A percentile compares a stretch with the other conserved stretches of the same genome.
Conservation (phyloP, 2,888 invertebrate genomes). For the Chironomus tentans region DNA sequence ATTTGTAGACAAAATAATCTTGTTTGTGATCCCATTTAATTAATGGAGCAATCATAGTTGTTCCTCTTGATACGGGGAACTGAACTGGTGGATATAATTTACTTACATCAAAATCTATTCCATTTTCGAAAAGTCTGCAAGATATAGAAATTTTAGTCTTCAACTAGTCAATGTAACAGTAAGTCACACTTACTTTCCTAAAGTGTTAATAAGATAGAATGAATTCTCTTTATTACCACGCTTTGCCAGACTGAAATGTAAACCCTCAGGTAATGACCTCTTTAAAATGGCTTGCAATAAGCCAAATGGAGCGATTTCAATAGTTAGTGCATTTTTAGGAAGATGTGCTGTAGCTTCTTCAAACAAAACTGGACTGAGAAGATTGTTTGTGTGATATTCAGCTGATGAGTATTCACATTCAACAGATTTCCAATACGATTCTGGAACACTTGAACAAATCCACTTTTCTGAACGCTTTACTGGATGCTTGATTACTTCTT, state of each 20-base stretch:
- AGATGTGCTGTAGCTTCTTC: slow-evolving; percentile 54
- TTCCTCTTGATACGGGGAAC: slow-evolving; percentile 79
- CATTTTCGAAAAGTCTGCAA: slow-evolving; percentile 63
- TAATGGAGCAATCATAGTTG: slow-evolving; percentile 72
- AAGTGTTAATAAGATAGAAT: slow-evolving; percentile 39
- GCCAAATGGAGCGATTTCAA: slow-evolving; percentile 63
- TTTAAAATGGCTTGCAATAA: slow-evolving; percentile 58
- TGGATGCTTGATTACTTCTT: slow-evolving; percentile 51
- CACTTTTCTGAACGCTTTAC: slow-evolving; percentile 59
- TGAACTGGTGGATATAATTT: slow-evolving; percentile 65
- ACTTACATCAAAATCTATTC: slow-evolving; percentile 63
- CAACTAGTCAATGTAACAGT: too few species aligned
- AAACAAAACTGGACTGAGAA: slow-evolving; percentile 51
- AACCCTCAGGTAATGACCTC: slow-evolving; percentile 47
- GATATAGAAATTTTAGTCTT: slow-evolving; percentile 29
- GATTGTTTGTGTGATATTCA: slow-evolving; percentile 81
- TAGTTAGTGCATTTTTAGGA: slow-evolving; percentile 52
- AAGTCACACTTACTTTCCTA: slow-evolving; percentile 43
- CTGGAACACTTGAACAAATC: slow-evolving; percentile 69
- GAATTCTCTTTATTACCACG: slow-evolving; percentile 45
- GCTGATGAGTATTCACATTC: slow-evolving; percentile 58
- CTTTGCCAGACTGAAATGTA: slow-evolving; percentile 52
- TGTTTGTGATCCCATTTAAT: slow-evolving; percentile 81
- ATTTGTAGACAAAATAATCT: slow-evolving; percentile 63
- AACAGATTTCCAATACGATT: slow-evolving; percentile 53